Evolutionary conservation across 2,888 invertebrate genomes (phyloP).

Genomic region (Glomeris marginata): DNA sequence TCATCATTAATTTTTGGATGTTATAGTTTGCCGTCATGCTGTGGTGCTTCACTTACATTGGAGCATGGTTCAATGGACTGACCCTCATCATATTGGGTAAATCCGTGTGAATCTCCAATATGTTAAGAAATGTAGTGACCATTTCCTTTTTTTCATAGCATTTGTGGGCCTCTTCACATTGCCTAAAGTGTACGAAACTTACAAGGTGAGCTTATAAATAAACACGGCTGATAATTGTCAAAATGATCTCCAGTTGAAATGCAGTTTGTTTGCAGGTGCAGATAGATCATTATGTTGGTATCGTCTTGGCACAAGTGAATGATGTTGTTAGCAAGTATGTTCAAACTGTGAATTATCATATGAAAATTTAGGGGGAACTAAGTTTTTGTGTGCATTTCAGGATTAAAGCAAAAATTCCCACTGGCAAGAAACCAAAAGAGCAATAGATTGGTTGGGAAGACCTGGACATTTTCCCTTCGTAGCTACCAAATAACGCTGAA

Average conservation of each 20-base stretch:
- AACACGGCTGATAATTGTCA: not conserved
- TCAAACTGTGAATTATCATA: not conserved
- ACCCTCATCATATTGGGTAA: slow-evolving; percentile 89
- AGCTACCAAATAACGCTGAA: too few relatives aligned
- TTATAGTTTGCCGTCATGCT: slow-evolving; percentile 85
- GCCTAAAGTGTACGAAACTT: slow-evolving; percentile 59
- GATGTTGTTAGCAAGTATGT: slow-evolving; percentile 78
- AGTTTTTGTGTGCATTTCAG: slow-evolving; percentile 37
- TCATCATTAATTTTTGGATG: not conserved
- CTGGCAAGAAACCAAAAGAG: slow-evolving; percentile 74
- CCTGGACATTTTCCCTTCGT: too few relatives aligned
- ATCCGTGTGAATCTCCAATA: slow-evolving; percentile 21
- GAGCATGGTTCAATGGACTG: slow-evolving; percentile 99
- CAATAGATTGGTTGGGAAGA: slow-evolving; percentile 40
- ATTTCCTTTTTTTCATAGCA: slow-evolving; percentile 40
- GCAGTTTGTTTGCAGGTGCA: slow-evolving; percentile 43
- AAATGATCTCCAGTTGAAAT: slow-evolving; percentile 1
- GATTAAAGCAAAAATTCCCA: slow-evolving; percentile 73
- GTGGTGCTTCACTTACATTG: slow-evolving; percentile 94
- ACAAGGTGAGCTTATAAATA: slow-evolving; percentile 24
- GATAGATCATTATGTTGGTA: slow-evolving; percentile 77
- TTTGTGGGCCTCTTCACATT: slow-evolving; percentile 85
- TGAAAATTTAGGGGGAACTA: not conserved
- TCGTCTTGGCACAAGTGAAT: slow-evolving; percentile 71
- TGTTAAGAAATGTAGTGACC: too few relatives aligned